phyloP scores from a whole-genome alignment of 2,888 invertebrate species.

The Melolontha melolontha region DNA sequence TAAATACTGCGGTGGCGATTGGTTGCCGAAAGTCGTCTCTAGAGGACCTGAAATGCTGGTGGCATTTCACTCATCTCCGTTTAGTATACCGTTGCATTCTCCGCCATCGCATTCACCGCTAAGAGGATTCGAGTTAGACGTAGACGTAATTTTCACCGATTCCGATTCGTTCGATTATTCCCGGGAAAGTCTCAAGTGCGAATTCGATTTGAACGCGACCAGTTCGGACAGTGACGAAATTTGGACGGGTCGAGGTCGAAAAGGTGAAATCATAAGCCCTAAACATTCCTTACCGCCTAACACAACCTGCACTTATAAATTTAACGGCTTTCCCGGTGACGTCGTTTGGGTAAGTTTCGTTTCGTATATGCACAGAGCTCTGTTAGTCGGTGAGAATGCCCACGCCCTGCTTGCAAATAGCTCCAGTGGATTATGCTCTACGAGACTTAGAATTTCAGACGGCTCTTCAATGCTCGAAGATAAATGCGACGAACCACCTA shows the following conservation, averaged over 20 bases:
- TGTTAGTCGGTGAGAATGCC: constrained; percentile 69
- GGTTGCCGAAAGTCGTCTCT: constrained; percentile 83
- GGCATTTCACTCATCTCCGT: constrained; percentile 88
- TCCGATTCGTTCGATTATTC: constrained; percentile 89
- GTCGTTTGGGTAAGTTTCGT: constrained; percentile 90
- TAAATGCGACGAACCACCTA: constrained; percentile 83
- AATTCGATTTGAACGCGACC: constrained; percentile 83
- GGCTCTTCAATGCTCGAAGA: constrained; percentile 76
- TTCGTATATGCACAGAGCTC: constrained; percentile 84
- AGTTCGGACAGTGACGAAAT: constrained; percentile 72
- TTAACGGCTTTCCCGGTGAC: constrained; percentile 82
- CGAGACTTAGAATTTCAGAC: constrained; percentile 81
- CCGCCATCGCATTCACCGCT: constrained; percentile 75
- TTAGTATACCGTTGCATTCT: constrained; percentile 81
- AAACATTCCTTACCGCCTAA: constrained; percentile 87
- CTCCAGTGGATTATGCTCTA: constrained; percentile 71
- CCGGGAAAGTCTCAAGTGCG: constrained; percentile 71
- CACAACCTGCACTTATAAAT: constrained; percentile 88
- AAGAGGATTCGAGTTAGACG: constrained; percentile 85
- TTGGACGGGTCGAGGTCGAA: constrained; percentile 73
- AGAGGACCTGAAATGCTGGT: constrained; percentile 87
- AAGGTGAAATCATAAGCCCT: constrained; percentile 81
- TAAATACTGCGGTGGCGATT: constrained; percentile 90
- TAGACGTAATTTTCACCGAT: constrained; percentile 90
- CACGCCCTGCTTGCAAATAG: constrained; percentile 59